These are phyloP conservation scores for Liodrosophila aerea DNA, from an alignment of 2,888 invertebrate genomes.

Conservation along the genomic window DNA sequence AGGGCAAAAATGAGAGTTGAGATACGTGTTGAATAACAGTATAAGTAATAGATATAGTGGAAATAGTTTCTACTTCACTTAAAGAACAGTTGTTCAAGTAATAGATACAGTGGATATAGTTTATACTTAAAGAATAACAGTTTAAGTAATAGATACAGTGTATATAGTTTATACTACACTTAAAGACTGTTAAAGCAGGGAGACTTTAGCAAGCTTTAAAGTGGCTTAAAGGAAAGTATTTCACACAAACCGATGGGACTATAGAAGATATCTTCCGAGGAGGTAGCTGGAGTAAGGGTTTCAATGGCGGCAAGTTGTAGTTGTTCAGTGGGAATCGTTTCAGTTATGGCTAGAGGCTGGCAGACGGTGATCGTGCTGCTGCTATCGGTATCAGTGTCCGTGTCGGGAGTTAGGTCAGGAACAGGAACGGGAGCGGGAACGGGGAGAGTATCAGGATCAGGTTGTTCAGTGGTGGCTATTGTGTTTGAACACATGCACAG, in stretches of 20 bases:
- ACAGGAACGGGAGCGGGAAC: constrained; percentile 12
- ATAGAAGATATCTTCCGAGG: constrained; percentile 80
- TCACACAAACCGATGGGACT: constrained; percentile 82
- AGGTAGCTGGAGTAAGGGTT: constrained; percentile 74
- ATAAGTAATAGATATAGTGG: background rate
- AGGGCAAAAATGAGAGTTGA: too few species aligned
- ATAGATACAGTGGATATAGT: too few species aligned
- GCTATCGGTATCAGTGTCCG: constrained; percentile 34
- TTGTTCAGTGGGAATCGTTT: constrained; percentile 5
- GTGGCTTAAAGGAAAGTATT: background rate
- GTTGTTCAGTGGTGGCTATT: constrained; percentile 53
- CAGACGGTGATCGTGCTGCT: constrained; percentile 37
- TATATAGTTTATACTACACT: too few species aligned
- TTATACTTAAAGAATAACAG: too few species aligned
- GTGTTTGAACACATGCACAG: constrained; percentile 73
- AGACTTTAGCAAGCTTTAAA: too few species aligned
- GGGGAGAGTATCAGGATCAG: constrained; percentile 21
- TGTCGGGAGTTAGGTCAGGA: constrained; percentile 20
- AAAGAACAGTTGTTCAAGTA: too few species aligned
- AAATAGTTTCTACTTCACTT: too few species aligned
- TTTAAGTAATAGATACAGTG: too few species aligned
- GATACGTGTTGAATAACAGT: too few species aligned
- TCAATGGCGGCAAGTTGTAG: constrained; percentile 41
- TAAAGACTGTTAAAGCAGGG: too few species aligned
- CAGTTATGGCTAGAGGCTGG: constrained; percentile 21